Conservation (phyloP, 2,113 vertebrate species). For the Speoplatyrhinus poulsoni region DNA sequence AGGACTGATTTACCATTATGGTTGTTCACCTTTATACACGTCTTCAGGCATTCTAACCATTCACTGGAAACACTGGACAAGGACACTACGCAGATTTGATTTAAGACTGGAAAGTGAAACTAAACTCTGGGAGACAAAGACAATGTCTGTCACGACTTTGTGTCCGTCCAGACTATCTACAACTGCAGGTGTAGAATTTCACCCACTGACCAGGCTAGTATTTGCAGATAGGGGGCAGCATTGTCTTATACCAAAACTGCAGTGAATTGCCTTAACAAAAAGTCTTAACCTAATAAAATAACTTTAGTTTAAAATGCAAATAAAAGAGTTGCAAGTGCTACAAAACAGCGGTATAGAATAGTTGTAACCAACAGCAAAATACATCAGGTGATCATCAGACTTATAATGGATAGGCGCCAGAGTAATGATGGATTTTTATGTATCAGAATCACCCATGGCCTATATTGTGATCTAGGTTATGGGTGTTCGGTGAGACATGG, state of each 20-base stretch:
- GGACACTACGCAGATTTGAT: constrained; percentile 24
- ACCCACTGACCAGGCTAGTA: constrained; percentile 24
- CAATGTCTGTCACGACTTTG: neutral
- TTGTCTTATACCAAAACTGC: neutral
- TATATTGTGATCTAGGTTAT: no score
- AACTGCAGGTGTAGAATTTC: constrained; percentile 46
- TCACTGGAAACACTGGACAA: constrained; percentile 28
- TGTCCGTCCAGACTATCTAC: constrained; percentile 5
- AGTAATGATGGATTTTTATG: no score
- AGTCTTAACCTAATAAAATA: no score
- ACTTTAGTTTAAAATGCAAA: no score
- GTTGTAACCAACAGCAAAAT: no score
- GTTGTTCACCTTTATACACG: neutral
- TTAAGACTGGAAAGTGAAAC: neutral
- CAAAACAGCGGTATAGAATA: no score
- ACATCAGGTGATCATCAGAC: no score
- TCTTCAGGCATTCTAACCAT: neutral
- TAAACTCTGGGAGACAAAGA: neutral
- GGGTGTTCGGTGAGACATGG: no score
- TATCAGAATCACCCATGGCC: no score
- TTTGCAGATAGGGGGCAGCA: constrained; percentile 30
- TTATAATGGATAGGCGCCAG: no score
- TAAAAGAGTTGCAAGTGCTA: no score
- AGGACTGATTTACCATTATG: neutral
- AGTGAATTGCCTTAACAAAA: no score